Percentiles rank a stretch among this genome's conserved stretches.
Conservation (phyloP, 2,113 vertebrate genomes). For the Sorex araneus region DNA sequence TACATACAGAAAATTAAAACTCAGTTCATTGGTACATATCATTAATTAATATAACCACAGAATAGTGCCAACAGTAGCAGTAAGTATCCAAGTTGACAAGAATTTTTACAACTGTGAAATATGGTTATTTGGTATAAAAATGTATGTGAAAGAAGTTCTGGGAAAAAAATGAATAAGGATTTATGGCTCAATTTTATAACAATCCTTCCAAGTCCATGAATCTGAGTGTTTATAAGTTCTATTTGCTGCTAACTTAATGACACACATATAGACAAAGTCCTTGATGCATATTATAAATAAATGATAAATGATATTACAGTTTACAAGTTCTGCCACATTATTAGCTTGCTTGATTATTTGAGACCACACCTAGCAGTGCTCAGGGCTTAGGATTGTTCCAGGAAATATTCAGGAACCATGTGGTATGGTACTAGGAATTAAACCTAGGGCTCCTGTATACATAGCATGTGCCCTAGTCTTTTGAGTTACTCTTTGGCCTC, state of each 20-base stretch:
- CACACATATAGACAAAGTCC: conserved; percentile 67
- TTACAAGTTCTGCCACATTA: conserved; percentile 13
- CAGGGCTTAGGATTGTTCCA: too few species aligned
- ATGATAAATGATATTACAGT: conserved; percentile 43
- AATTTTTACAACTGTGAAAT: conserved; percentile 41
- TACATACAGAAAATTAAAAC: conserved; percentile 22
- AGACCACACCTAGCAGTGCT: too few species aligned
- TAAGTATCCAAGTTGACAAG: conserved; percentile 45
- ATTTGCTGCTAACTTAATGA: conserved; percentile 76
- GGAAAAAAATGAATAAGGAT: conserved; percentile 56
- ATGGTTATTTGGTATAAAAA: neutral
- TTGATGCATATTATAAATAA: conserved; percentile 71
- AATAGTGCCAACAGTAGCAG: neutral
- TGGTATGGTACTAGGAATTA: too few species aligned
- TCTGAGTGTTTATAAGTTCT: conserved; percentile 78
- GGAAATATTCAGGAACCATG: too few species aligned
- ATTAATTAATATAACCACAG: conserved; percentile 7
- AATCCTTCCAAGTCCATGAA: conserved; percentile 64
- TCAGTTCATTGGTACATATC: neutral
- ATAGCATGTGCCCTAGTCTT: too few species aligned
- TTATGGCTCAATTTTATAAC: conserved; percentile 65
- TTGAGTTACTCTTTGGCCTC: too few species aligned
- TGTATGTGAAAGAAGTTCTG: conserved; percentile 55
- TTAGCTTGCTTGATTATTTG: too few species aligned
- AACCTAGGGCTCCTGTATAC: too few species aligned